These are phyloP conservation scores for Molossus alvarezi DNA, from an alignment of 2,797 vertebrate species.

Conservation along the genomic window DNA sequence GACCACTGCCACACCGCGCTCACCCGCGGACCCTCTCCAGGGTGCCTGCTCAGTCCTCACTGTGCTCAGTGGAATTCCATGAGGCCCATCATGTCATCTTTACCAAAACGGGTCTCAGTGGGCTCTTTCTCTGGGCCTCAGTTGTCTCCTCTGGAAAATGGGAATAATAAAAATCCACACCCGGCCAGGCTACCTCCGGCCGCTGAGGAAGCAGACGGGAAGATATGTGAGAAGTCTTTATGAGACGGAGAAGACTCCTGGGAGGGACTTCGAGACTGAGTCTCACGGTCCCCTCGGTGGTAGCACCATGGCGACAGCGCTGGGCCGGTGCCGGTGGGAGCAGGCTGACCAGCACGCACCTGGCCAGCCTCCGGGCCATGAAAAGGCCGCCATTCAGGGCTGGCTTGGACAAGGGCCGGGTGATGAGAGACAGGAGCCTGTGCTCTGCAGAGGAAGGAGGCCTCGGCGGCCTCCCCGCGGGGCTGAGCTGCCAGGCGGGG, in stretches of 20 bases:
- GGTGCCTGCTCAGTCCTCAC: background rate
- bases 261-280: background rate
- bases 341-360: constrained; percentile 47
- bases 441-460: constrained; percentile 33
- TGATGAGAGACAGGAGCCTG: constrained; percentile 79
- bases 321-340: background rate
- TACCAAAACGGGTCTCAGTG: background rate
- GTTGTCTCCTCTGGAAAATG: background rate
- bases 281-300: background rate
- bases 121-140: background rate
- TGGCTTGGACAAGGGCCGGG: constrained; percentile 83
- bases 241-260: background rate
- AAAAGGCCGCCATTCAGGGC: constrained; percentile 84
- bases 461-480: constrained; percentile 61
- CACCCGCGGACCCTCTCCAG: background rate
- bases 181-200: background rate
- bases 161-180: background rate
- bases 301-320: fast-evolving
- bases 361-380: constrained; percentile 54
- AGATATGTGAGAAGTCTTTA: background rate
- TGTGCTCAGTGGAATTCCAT: fast-evolving
- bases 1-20: fast-evolving
- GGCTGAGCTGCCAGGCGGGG: constrained; percentile 49
- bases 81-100: fast-evolving
- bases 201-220: background rate